These are phyloP conservation scores for Venustoraphidia nigricollis DNA, from an alignment of 2,888 invertebrate species.

Conservation along the genomic window DNA sequence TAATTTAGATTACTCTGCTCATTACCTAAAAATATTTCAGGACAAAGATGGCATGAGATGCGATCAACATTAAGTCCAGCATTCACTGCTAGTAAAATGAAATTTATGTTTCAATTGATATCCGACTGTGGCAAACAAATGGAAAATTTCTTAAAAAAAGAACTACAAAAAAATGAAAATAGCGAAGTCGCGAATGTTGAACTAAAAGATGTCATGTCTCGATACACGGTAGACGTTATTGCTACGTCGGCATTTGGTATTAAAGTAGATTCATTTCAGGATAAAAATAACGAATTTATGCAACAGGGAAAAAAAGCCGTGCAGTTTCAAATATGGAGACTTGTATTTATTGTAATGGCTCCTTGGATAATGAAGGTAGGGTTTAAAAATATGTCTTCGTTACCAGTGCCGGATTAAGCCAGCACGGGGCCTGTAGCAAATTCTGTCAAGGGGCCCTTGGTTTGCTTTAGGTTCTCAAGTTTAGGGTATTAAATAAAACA, in stretches of 20 bases:
- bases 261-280: conserved; percentile 34
- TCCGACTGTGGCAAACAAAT: conserved; percentile 11
- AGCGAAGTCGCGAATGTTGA: conserved; percentile 20
- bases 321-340: conserved; percentile 7
- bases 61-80: conserved; percentile 13
- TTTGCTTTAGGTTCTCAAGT: too few relatives aligned
- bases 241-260: conserved; percentile 40
- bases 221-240: conserved; percentile 42
- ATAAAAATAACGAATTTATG: conserved; percentile 38
- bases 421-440: too few relatives aligned
- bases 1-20: too few relatives aligned
- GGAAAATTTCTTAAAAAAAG: conserved; percentile 8
- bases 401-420: too few relatives aligned
- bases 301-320: conserved; percentile 18
- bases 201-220: conserved; percentile 30
- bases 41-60: conserved; percentile 13
- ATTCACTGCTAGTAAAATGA: conserved; percentile 14
- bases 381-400: too few relatives aligned
- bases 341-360: neutral
- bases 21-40: conserved; percentile 1
- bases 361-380: neutral
- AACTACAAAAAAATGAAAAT: conserved; percentile 8
- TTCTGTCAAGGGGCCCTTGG: too few relatives aligned
- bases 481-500: too few relatives aligned
- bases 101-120: conserved; percentile 12